These are phyloP conservation scores for Vanessa cardui DNA, from an alignment of 2,888 invertebrate species.

Conservation along the genomic window DNA sequence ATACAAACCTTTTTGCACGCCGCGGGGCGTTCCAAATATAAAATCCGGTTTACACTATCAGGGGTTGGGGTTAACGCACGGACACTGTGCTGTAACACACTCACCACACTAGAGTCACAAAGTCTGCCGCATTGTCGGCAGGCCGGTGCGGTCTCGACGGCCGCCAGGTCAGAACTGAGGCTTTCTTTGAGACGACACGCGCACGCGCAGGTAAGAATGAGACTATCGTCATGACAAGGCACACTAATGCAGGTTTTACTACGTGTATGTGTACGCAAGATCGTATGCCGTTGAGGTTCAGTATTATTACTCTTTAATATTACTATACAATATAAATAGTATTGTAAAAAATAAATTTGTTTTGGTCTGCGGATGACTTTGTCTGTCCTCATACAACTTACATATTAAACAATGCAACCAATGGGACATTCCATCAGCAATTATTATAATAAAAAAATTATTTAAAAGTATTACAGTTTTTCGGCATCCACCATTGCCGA, in stretches of 20 bases:
- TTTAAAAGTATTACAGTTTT: too few species aligned
- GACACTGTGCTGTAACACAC: slow-evolving; percentile 74
- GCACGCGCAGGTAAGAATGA: slow-evolving; percentile 72
- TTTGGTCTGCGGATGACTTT: too few species aligned
- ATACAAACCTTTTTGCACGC: slow-evolving; percentile 71
- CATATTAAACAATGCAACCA: too few species aligned
- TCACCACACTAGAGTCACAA: slow-evolving; percentile 78
- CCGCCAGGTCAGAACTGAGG: slow-evolving; percentile 76
- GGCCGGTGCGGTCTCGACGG: slow-evolving; percentile 75
- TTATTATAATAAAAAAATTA: too few species aligned
- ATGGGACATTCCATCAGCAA: too few species aligned
- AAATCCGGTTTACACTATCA: slow-evolving; percentile 81
- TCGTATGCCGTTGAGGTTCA: slow-evolving; percentile 47
- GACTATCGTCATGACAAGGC: slow-evolving; percentile 61
- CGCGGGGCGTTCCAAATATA: slow-evolving; percentile 68
- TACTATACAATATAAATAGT: background rate
- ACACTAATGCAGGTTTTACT: slow-evolving; percentile 44
- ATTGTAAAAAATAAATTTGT: background rate
- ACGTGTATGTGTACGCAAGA: slow-evolving; percentile 48
- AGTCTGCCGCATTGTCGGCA: slow-evolving; percentile 71
- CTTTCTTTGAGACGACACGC: slow-evolving; percentile 72
- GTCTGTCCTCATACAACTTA: too few species aligned
- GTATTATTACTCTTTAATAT: slow-evolving; percentile 10
- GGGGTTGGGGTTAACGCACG: slow-evolving; percentile 79
- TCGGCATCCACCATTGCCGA: too few species aligned